Evolutionary conservation across 2,797 vertebrate species (phyloP).

Genomic region (Premnoplex brunnescens): DNA sequence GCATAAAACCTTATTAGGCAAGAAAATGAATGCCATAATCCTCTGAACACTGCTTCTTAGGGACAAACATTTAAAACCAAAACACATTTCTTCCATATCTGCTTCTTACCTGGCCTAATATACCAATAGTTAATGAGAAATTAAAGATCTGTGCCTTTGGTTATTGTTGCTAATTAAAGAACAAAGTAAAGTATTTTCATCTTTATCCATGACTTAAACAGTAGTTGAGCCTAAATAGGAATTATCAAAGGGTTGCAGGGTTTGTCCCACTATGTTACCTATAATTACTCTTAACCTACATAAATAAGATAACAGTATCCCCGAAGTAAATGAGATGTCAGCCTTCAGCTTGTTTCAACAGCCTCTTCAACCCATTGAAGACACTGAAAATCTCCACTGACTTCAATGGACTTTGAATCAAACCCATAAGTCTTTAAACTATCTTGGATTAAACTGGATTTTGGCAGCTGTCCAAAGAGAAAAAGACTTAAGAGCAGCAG

Average conservation of each 20-base stretch:
- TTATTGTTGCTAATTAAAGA: slow-evolving; percentile 27
- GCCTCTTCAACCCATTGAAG: not conserved
- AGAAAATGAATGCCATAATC: slow-evolving; percentile 5
- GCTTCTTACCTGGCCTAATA: not conserved
- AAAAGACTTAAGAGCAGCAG: slow-evolving; percentile 2
- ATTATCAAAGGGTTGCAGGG: slow-evolving; percentile 23
- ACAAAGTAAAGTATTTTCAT: not conserved
- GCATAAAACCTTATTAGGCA: slow-evolving; percentile 36
- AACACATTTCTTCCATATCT: not conserved
- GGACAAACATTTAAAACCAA: not conserved
- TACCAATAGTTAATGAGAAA: slow-evolving; percentile 4
- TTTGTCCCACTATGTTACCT: slow-evolving; percentile 32
- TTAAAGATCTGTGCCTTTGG: not conserved
- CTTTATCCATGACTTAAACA: not conserved
- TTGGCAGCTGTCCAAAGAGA: slow-evolving; percentile 44
- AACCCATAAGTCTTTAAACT: not conserved
- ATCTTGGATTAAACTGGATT: slow-evolving; percentile 14
- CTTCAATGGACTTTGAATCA: slow-evolving; percentile 4
- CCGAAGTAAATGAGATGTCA: slow-evolving; percentile 14
- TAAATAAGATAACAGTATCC: slow-evolving; percentile 9
- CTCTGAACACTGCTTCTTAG: not conserved
- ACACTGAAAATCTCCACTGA: not conserved
- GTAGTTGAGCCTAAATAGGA: not conserved
- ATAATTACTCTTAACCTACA: slow-evolving; percentile 44
- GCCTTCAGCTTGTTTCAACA: not conserved